Base-by-base conservation (phyloP, 2,797 vertebrate genomes). In the Rhyacichthys aspro region DNA sequence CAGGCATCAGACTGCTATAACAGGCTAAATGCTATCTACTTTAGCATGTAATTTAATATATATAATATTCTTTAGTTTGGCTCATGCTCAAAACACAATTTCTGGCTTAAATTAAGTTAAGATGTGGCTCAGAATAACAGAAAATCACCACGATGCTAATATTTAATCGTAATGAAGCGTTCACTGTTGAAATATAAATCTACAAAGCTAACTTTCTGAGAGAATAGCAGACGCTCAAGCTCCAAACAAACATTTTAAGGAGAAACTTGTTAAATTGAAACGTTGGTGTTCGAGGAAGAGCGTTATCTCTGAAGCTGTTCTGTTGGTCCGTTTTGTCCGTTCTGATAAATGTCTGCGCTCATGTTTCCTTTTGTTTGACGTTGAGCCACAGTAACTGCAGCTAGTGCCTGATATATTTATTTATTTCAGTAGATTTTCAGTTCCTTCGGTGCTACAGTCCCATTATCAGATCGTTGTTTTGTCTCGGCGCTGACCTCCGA, bases 401-500 rank as follows among this genome's bases (percentile, higher is more conserved):
- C 32, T 34, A 19, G n/a, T n/a, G n/a, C n/a, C n/a, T n/a, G n/a
- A n/a, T n/a, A n/a, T n/a, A n/a, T n/a, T n/a, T n/a, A n/a, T n/a
- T n/a, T n/a, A n/a, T n/a, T n/a, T n/a, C 9, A 41, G 9, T 11
- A 41, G 11, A 41, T 41, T 41, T 11, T 11, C 38, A 39, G 12
- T 39, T 10, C n/a, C n/a, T n/a, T n/a, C n/a, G n/a, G n/a, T n/a
- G n/a, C n/a, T n/a, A n/a, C n/a, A n/a, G n/a, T n/a, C n/a, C n/a
- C n/a, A n/a, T n/a, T n/a, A n/a, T n/a, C n/a, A n/a, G n/a, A 28
- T 65, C n/a, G 34, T 16, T 78, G 55, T 80, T 76, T 46, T 65
- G 78, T 78, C 77, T 83, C 6, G 28, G 16, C 2, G 18, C 15
- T 73, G 74, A 62, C 76, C 79, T 75, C 67, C 39, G 14, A 32